A percentile compares a stretch with the other conserved stretches of the same genome.
Evolutionary conservation across 1,140 invertebrate species (phyloP).

Genomic region (Papilio dardanus): DNA sequence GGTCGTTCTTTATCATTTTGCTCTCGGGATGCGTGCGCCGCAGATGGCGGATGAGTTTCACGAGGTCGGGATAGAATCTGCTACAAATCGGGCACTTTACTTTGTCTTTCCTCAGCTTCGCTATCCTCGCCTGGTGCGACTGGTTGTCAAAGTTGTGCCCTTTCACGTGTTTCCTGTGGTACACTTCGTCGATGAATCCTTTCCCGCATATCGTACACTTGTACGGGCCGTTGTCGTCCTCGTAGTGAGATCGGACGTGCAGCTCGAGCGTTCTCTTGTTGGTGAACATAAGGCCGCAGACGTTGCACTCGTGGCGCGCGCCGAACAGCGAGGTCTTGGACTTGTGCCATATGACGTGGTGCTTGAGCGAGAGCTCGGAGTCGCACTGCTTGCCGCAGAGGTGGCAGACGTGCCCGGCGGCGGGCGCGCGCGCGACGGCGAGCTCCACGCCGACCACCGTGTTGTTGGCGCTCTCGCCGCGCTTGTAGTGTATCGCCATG

Average conservation of each 20-base stretch:
- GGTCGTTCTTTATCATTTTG: slow-evolving; percentile 80
- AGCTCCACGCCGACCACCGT: slow-evolving; percentile 60
- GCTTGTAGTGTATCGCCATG: slow-evolving; percentile 76
- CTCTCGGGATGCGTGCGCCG: slow-evolving; percentile 73
- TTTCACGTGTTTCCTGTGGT: slow-evolving; percentile 68
- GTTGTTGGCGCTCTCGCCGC: slow-evolving; percentile 65
- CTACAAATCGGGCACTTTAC: slow-evolving; percentile 78
- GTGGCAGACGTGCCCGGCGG: slow-evolving; percentile 67
- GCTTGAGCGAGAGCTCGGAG: slow-evolving; percentile 71
- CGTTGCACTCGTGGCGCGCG: slow-evolving; percentile 66
- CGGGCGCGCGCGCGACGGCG: slow-evolving; percentile 50
- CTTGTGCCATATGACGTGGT: slow-evolving; percentile 75
- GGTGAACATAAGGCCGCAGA: slow-evolving; percentile 73
- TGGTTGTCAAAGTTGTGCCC: slow-evolving; percentile 76
- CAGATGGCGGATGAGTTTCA: slow-evolving; percentile 74
- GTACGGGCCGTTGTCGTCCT: slow-evolving; percentile 70
- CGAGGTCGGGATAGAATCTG: slow-evolving; percentile 68
- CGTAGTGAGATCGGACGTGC: slow-evolving; percentile 72
- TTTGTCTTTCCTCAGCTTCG: slow-evolving; percentile 69
- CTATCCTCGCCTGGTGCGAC: slow-evolving; percentile 70
- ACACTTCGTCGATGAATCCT: slow-evolving; percentile 69
- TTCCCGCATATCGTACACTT: slow-evolving; percentile 76
- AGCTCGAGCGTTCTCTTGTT: slow-evolving; percentile 69
- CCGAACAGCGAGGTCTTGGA: slow-evolving; percentile 68
- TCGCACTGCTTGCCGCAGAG: slow-evolving; percentile 76